These are phyloP conservation scores for Pseudoatta argentina DNA, from an alignment of 1,140 invertebrate species.

Conservation along the genomic window DNA sequence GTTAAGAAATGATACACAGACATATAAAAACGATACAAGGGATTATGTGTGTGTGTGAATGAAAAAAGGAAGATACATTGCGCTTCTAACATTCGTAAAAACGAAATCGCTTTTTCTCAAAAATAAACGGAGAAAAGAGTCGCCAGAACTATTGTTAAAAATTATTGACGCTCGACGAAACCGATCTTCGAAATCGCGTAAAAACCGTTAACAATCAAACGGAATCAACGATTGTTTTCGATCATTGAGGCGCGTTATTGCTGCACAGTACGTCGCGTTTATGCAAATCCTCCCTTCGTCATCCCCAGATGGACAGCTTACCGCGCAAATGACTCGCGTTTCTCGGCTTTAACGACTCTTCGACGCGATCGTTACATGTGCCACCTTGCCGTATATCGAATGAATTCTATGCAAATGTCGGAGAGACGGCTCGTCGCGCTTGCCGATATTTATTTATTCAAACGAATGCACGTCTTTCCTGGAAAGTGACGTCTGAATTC, in stretches of 20 bases:
- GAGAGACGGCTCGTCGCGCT: not conserved
- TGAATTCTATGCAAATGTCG: conserved; percentile 18
- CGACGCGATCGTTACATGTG: not conserved
- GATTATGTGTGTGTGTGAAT: no score
- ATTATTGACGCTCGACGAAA: conserved; percentile 11
- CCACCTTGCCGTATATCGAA: not conserved
- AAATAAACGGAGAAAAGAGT: conserved; percentile 8
- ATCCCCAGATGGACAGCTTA: not conserved
- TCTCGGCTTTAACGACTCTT: conserved; percentile 1
- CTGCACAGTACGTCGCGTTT: not conserved
- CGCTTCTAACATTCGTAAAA: not conserved
- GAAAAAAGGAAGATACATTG: conserved; percentile 9
- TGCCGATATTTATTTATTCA: conserved; percentile 2
- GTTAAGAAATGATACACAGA: not conserved
- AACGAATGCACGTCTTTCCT: conserved; percentile 5
- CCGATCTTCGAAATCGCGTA: not conserved
- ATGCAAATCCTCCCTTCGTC: not conserved
- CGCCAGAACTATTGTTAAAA: not conserved
- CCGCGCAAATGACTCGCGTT: not conserved
- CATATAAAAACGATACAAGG: not conserved
- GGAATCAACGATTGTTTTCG: not conserved
- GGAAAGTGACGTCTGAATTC: conserved; percentile 22
- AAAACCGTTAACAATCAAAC: not conserved
- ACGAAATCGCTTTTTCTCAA: not conserved
- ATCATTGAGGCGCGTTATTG: not conserved